Conservation (phyloP, 2,888 invertebrate genomes). For the Netelia melanura region DNA sequence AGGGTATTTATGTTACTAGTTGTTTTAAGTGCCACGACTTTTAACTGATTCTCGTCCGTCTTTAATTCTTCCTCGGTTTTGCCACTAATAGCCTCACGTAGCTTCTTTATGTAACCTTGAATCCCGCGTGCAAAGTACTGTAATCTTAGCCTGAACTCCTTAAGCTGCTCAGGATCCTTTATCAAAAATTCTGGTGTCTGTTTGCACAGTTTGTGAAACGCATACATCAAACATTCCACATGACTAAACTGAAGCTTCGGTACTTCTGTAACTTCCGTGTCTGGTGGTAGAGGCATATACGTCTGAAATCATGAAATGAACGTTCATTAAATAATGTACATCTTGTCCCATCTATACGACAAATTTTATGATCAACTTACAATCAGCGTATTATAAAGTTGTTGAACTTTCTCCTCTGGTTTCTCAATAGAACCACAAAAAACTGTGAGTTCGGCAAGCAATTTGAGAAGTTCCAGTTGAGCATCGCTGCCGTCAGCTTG, state of each 20-base stretch:
- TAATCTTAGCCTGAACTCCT: conserved; percentile 94
- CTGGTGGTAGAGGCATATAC: conserved; percentile 95
- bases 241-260: conserved; percentile 97
- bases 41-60: conserved; percentile 92
- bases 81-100: conserved; percentile 89
- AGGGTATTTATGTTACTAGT: conserved; percentile 96
- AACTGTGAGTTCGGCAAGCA: conserved; percentile 94
- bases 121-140: conserved; percentile 97
- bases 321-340: background rate
- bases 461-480: conserved; percentile 92
- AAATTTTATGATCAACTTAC: conserved; percentile 85
- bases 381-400: conserved; percentile 92
- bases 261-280: conserved; percentile 88
- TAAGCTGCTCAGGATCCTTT: conserved; percentile 91
- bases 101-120: conserved; percentile 93
- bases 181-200: conserved; percentile 92
- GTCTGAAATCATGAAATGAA: conserved; percentile 86
- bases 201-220: conserved; percentile 91
- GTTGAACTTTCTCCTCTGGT: conserved; percentile 90
- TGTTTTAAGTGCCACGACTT: conserved; percentile 93
- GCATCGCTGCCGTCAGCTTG: conserved; percentile 88
- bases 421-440: conserved; percentile 92
- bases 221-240: conserved; percentile 95
- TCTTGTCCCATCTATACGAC: too few relatives aligned
- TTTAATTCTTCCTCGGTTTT: conserved; percentile 91